Base-by-base conservation (phyloP, 2,113 vertebrate genomes). In the Holacanthus passer region DNA sequence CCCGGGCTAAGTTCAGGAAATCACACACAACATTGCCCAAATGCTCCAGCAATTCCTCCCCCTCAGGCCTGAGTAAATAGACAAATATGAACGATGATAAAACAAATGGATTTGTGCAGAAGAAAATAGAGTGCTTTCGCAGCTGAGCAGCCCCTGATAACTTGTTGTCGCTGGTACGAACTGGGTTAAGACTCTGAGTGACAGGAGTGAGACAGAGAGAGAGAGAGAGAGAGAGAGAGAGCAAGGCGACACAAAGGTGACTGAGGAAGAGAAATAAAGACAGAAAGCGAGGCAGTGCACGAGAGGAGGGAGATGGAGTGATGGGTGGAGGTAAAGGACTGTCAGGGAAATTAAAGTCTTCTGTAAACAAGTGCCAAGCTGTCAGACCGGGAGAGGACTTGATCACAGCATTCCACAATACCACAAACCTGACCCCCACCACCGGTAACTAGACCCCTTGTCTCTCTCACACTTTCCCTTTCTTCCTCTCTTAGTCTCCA, bases 321-420 rank as follows among this genome's bases (percentile, higher is more conserved):
- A 87, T 65, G 82, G 83, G 70, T 65, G 31, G 63, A 85, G 53
- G 76, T 47, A 84, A 71, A 84, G 41, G 86, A 79, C 75, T 91
- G 87, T 87, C 92, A 84, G 87, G 78, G 59, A 85, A 93, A 92
- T 91, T 77, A 87, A 93, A 87, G 89, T 85, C 84, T 72, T 91
- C 79, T 79, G 88, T 93, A 92, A 93, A 88, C 85, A 89, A 90
- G 84, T 78, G 87, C 73, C 35, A 68, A 87, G 71, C 91, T 94
- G 94, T 93, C 93, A 87, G 84, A 63, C 59, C 13, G 5, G 17
- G 71, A 72, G 85, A 94, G 85, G 84, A 92, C 95, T 93, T 94
- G 93, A 95, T 95, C 94, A 93, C 84, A 92, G 73, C 66, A n/a
- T 90, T 82, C 74, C 79, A 78, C 73, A 48, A 22, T 45, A 39